These are phyloP conservation scores for Synaphobranchus kaupii DNA, from an alignment of 2,797 vertebrate species.

Conservation along the genomic window DNA sequence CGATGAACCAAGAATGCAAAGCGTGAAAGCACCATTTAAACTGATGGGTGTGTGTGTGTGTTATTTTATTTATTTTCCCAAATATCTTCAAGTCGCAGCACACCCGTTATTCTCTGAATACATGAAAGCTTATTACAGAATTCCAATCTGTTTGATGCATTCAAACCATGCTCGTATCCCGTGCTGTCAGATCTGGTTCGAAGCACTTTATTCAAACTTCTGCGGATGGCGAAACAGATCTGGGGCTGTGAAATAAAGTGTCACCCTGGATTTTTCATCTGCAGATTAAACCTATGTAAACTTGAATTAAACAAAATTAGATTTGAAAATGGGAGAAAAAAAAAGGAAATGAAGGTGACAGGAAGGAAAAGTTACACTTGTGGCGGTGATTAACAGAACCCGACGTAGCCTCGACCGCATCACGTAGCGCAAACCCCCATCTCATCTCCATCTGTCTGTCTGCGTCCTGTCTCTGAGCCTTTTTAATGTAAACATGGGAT, in stretches of 20 bases:
- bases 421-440: neutral
- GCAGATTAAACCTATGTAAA: constrained; percentile 70
- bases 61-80: no score
- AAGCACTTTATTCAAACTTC: constrained; percentile 73
- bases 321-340: constrained; percentile 73
- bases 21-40: neutral
- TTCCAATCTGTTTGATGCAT: constrained; percentile 71
- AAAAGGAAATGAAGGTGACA: constrained; percentile 53
- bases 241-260: constrained; percentile 73
- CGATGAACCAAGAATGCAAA: neutral
- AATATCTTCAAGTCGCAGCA: constrained; percentile 60
- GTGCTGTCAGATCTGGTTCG: constrained; percentile 53
- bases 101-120: constrained; percentile 43
- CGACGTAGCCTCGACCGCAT: neutral
- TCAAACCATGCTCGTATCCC: constrained; percentile 59
- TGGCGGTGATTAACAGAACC: constrained; percentile 39
- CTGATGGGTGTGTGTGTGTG: neutral
- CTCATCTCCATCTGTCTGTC: constrained; percentile 5
- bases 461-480: neutral
- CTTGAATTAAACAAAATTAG: constrained; percentile 73
- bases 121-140: constrained; percentile 68
- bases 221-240: constrained; percentile 62
- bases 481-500: neutral
- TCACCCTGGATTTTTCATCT: constrained; percentile 74
- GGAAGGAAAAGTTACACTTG: constrained; percentile 31